A percentile compares a stretch with the other conserved stretches of the same genome.
Evolutionary conservation across 1,140 invertebrate species (phyloP).

Genomic region (Colletes latitarsis): DNA sequence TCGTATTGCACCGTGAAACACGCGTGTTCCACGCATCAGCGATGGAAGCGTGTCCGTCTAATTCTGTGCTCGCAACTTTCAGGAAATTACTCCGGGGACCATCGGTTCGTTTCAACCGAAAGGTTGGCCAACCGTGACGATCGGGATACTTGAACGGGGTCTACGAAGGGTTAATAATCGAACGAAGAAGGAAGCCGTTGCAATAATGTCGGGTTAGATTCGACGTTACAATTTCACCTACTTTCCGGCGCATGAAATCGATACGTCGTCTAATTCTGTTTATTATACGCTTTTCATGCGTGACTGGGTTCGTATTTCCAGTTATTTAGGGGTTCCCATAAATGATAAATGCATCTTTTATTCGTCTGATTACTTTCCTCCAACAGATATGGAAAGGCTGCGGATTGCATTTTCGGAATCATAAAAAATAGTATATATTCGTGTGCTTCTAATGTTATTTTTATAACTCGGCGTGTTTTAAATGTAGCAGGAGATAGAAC

Average conservation of each 20-base stretch:
- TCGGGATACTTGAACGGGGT: neutral
- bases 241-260: conserved; percentile 6
- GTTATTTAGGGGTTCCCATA: too few species aligned
- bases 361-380: too few species aligned
- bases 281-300: neutral
- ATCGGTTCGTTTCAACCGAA: conserved; percentile 61
- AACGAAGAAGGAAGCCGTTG: neutral
- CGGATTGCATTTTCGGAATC: too few species aligned
- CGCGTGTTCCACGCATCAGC: conserved; percentile 74
- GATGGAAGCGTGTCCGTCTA: conserved; percentile 61
- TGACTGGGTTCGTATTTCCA: neutral
- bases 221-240: neutral
- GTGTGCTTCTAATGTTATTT: too few species aligned
- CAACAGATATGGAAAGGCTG: too few species aligned
- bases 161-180: conserved; percentile 26
- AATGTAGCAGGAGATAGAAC: neutral
- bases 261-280: neutral
- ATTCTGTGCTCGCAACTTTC: conserved; percentile 61
- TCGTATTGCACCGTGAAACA: conserved; percentile 69
- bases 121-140: conserved; percentile 66
- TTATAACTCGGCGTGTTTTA: too few species aligned
- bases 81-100: conserved; percentile 70
- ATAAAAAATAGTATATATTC: too few species aligned
- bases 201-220: neutral
- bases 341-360: too few species aligned